Percentiles rank a stretch among this genome's conserved stretches.
These are phyloP conservation scores for Eristalis pertinax DNA, from an alignment of 2,888 invertebrate species.

Conservation along the genomic window DNA sequence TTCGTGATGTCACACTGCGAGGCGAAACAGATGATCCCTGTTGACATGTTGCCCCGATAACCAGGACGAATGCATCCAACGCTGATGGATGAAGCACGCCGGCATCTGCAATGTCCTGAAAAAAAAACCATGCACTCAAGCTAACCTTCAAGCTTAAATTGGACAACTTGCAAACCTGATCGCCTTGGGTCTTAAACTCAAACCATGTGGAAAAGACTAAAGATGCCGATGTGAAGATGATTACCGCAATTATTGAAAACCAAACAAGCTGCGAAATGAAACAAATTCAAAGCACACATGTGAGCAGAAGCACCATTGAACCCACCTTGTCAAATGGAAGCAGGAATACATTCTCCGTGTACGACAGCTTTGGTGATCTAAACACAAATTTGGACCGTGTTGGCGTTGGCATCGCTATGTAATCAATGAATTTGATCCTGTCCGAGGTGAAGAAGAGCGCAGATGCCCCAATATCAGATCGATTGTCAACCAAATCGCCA, in stretches of 20 bases:
- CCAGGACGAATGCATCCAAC: slow-evolving; percentile 83
- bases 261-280: slow-evolving; percentile 69
- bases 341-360: slow-evolving; percentile 87
- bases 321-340: slow-evolving; percentile 86
- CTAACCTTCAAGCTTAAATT: not conserved
- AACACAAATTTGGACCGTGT: slow-evolving; percentile 88
- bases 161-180: not conserved
- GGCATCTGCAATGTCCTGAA: slow-evolving; percentile 65
- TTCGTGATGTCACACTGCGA: slow-evolving; percentile 81
- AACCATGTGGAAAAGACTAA: slow-evolving; percentile 80
- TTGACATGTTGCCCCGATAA: slow-evolving; percentile 85
- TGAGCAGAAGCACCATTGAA: not conserved
- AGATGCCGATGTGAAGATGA: slow-evolving; percentile 74
- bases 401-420: slow-evolving; percentile 86
- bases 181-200: slow-evolving; percentile 80
- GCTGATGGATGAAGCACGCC: slow-evolving; percentile 81
- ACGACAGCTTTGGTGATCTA: slow-evolving; percentile 87
- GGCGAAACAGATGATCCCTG: slow-evolving; percentile 82
- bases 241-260: slow-evolving; percentile 72
- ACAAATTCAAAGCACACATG: not conserved
- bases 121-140: not conserved
- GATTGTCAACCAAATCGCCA: slow-evolving; percentile 83
- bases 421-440: slow-evolving; percentile 85
- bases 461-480: slow-evolving; percentile 86
- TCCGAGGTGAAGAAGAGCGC: slow-evolving; percentile 85